phyloP scores from a whole-genome alignment of 2,113 vertebrate genomes.

The Prinia subflava region DNA sequence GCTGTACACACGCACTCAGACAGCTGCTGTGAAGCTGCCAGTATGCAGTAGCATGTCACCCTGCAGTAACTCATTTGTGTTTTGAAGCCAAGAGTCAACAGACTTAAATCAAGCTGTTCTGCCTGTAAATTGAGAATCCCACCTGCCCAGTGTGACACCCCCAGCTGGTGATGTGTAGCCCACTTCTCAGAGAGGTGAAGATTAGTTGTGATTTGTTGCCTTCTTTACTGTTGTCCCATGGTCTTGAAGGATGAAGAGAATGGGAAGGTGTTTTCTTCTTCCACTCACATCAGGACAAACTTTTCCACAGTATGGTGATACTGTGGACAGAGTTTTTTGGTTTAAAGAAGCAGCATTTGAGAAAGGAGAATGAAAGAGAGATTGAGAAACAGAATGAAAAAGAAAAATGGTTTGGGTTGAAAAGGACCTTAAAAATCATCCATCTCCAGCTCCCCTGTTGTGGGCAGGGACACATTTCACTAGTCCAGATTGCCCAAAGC shows the following conservation, averaged over 20 bases:
- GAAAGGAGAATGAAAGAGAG: background rate
- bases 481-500: background rate
- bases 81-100: constrained; percentile 25
- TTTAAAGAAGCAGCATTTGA: background rate
- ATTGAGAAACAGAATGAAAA: background rate
- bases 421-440: background rate
- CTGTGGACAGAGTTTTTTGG: background rate
- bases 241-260: background rate
- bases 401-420: background rate
- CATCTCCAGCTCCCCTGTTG: background rate
- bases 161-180: background rate
- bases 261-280: background rate
- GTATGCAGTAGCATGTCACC: background rate
- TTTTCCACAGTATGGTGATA: background rate
- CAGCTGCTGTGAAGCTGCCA: background rate
- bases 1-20: background rate
- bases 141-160: background rate
- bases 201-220: background rate
- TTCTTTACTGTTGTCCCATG: background rate
- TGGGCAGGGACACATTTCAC: background rate
- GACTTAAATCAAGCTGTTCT: constrained; percentile 34
- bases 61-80: constrained; percentile 4
- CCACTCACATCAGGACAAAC: accelerated
- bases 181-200: background rate
- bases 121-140: background rate